phyloP scores from a whole-genome alignment of 2,113 vertebrate species.

The Gadus macrocephalus region DNA sequence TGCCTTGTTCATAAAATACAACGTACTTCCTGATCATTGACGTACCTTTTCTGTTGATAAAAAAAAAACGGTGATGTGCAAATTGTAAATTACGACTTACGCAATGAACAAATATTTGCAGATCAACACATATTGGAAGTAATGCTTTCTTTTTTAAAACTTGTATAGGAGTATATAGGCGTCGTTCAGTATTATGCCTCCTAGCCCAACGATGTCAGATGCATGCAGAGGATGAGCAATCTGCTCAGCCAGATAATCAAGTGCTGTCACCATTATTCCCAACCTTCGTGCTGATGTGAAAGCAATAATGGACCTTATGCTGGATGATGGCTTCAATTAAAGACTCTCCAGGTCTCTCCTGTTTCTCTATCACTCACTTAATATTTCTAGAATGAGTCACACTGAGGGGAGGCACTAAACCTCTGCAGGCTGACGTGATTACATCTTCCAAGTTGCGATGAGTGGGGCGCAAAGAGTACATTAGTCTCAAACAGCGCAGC shows the following conservation, averaged over 20 bases:
- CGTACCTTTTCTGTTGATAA: conserved; percentile 22
- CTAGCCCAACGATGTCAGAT: background rate
- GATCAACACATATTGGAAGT: background rate
- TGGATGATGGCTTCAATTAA: conserved; percentile 32
- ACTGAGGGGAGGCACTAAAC: conserved; percentile 13
- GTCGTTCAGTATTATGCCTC: background rate
- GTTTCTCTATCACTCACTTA: conserved; percentile 6
- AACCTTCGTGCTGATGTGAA: conserved; percentile 33
- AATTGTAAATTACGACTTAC: conserved; percentile 7
- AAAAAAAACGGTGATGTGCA: conserved; percentile 2
- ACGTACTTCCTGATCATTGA: conserved; percentile 6
- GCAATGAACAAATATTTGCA: conserved; percentile 16
- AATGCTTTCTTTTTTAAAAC: background rate
- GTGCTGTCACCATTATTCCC: conserved; percentile 29
- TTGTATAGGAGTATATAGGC: background rate
- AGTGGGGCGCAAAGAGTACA: conserved; percentile 42
- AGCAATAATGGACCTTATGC: conserved; percentile 26
- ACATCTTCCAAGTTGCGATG: conserved; percentile 43
- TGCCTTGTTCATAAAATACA: conserved; percentile 6
- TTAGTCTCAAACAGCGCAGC: background rate
- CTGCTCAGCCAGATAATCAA: conserved; percentile 15
- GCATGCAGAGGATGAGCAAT: background rate
- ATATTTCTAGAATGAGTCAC: conserved; percentile 28
- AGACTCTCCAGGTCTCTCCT: conserved; percentile 4
- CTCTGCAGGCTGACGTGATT: background rate